Base-by-base conservation (phyloP, 64 coral and sea anemone genomes). In the Trachythela sp. region DNA sequence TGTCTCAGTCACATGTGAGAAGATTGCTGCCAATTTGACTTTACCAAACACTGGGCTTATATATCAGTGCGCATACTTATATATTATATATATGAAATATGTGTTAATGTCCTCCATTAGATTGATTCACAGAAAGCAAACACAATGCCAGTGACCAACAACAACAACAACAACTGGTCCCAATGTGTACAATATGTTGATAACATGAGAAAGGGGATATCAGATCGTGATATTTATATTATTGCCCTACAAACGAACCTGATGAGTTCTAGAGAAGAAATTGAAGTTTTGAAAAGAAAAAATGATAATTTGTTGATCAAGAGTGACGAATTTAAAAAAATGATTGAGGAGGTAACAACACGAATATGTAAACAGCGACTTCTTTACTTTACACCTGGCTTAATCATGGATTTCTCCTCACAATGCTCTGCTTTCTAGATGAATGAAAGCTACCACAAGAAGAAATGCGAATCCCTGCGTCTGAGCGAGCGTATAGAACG, bases 221-320 rank as follows among this genome's bases (percentile, higher is more conserved):
- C 75, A 9, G 75, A 80, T 39, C 75, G 75, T 34, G 75, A 80
- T 80, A 80, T 80, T 30, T 80, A 80, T 80, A 80, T 80, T 29
- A 80, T 80, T 38, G 75, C 75, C 15, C 33, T 80, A 20, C 75
- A 80, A 80, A 80, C 75, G 4, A 80, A 80, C 8, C 37, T 80
- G 8, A 80, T 80, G 75, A 80, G 75, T 13, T 20, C 75, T 8
- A 30, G 75, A 37, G 75, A 80, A 8, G 75, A 80, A 39, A 39
- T 80, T 15, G 75, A 80, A 29, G 8, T 5, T 37, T 39, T 35
- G 4, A 39, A 80, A 18, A 80, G 35, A 80, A 35, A 80, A 22
- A 80, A 80, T 22, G 15, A 80, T 2, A 80, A 80, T 39, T 34
- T 80, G 75, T 35, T 15, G 30, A 9, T 18, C 20, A 36, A 80